Conservation (phyloP, 2,113 vertebrate genomes). For the Apeltes quadracus region DNA sequence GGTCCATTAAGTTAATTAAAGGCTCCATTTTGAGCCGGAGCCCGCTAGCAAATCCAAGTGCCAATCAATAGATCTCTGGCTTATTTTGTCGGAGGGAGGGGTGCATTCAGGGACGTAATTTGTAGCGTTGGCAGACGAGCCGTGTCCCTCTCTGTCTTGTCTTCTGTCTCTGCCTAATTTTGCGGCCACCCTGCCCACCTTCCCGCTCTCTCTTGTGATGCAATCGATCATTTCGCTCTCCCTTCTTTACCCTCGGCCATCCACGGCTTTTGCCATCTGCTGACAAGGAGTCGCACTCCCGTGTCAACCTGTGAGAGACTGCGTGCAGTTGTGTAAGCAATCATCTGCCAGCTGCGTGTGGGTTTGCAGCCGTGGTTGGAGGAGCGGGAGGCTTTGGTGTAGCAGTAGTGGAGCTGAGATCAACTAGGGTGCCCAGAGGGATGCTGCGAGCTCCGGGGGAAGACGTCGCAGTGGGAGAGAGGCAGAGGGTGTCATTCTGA, state of each 20-base stretch:
- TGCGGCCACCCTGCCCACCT: conserved; percentile 54
- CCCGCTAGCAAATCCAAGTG: conserved; percentile 78
- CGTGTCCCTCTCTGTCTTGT: conserved; percentile 64
- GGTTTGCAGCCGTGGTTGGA: conserved; percentile 38
- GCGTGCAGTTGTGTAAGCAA: conserved; percentile 50
- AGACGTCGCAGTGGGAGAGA: conserved; percentile 9
- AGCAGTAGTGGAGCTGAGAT: conserved; percentile 28
- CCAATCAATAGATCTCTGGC: conserved; percentile 83
- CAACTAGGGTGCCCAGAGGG: conserved; percentile 32
- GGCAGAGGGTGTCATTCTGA: background rate
- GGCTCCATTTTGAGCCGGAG: conserved; percentile 82
- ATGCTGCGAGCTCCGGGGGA: conserved; percentile 29
- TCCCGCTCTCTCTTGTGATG: conserved; percentile 43
- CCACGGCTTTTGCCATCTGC: conserved; percentile 48
- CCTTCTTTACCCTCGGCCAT: conserved; percentile 45
- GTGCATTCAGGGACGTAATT: conserved; percentile 72
- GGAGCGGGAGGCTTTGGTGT: conserved; percentile 6
- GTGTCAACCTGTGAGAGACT: conserved; percentile 22
- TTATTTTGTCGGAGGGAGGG: conserved; percentile 68
- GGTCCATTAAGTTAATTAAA: conserved; percentile 88
- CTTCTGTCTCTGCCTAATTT: conserved; percentile 77
- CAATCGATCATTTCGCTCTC: conserved; percentile 60
- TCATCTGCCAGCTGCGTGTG: conserved; percentile 64
- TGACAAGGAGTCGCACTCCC: conserved; percentile 35
- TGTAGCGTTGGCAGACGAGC: conserved; percentile 69